These are phyloP conservation scores for Lophius piscatorius DNA, from an alignment of 2,113 vertebrate species.

Conservation along the genomic window DNA sequence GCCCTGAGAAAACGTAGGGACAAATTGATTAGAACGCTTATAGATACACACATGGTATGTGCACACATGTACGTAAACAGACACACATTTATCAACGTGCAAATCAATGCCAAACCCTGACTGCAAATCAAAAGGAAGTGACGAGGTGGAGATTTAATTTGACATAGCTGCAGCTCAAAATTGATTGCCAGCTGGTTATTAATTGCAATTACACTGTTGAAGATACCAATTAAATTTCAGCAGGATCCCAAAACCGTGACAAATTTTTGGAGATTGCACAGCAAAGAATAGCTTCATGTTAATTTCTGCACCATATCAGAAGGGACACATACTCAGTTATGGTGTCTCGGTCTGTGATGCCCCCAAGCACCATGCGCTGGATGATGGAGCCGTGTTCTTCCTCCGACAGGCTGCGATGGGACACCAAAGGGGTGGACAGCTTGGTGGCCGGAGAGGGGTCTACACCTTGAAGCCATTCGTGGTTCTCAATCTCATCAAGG, in stretches of 20 bases:
- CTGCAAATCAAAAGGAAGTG: constrained; percentile 24
- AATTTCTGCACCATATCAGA: background rate
- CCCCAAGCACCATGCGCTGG: constrained; percentile 96
- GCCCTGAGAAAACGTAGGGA: constrained; percentile 78
- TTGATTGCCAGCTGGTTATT: constrained; percentile 31
- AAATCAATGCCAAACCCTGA: constrained; percentile 20
- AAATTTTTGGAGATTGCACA: constrained; percentile 22
- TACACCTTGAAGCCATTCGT: constrained; percentile 94
- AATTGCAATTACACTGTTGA: constrained; percentile 53
- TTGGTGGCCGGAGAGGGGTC: constrained; percentile 98
- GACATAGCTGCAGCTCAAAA: constrained; percentile 35
- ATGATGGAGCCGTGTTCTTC: constrained; percentile 97
- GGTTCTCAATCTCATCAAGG: constrained; percentile 91
- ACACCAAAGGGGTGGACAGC: constrained; percentile 94
- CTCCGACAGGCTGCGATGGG: constrained; percentile 94
- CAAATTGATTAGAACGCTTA: constrained; percentile 7
- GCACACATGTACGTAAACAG: background rate
- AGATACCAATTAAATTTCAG: constrained; percentile 27
- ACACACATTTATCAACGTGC: background rate
- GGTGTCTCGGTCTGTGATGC: constrained; percentile 92
- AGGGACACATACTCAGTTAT: constrained; percentile 89
- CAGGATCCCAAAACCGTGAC: constrained; percentile 4
- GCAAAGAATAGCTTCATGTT: constrained; percentile 9
- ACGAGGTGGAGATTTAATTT: constrained; percentile 42
- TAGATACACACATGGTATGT: constrained; percentile 3